Percentiles rank a stretch among this genome's conserved stretches.
Conservation (phyloP, 2,113 vertebrate genomes). For the Tetraodon nigroviridis region DNA sequence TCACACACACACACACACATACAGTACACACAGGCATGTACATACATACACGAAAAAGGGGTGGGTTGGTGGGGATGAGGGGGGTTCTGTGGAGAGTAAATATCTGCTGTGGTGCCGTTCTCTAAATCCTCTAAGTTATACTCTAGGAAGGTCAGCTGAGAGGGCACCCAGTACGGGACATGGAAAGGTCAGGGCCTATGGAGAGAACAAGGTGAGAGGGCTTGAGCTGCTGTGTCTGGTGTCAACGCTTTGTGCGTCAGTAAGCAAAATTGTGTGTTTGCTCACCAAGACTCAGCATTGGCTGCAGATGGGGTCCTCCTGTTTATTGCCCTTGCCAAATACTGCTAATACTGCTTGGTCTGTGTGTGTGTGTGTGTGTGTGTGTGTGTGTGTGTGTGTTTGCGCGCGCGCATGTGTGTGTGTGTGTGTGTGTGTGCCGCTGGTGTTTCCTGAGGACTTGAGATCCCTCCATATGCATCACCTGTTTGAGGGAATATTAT, state of each 20-base stretch:
- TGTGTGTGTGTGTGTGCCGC: neutral
- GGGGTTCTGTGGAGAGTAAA: no score
- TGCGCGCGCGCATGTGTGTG: neutral
- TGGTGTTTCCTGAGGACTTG: conserved; percentile 7
- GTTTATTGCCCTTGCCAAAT: conserved; percentile 18
- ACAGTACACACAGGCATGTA: no score
- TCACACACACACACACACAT: conserved; percentile 26
- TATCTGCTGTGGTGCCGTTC: neutral
- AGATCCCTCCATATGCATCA: conserved; percentile 4
- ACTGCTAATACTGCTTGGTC: neutral
- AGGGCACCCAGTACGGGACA: conserved; percentile 7
- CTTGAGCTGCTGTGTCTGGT: conserved; percentile 11
- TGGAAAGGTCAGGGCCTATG: conserved; percentile 43
- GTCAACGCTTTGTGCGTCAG: conserved; percentile 39
- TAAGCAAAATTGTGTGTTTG: conserved; percentile 42
- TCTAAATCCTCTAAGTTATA: conserved; percentile 2
- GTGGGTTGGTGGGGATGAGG: conserved; percentile 4
- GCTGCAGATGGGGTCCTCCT: conserved; percentile 17
- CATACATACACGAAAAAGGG: conserved; percentile 34
- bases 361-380: neutral
- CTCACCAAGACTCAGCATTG: conserved; percentile 6
- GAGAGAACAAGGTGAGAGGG: conserved; percentile 25
- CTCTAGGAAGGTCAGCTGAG: conserved; percentile 18
- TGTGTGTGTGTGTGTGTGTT: neutral
- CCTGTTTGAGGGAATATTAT: conserved; percentile 31